Conservation (phyloP, 2,888 invertebrate genomes). For the Cheilosia scutellata region DNA sequence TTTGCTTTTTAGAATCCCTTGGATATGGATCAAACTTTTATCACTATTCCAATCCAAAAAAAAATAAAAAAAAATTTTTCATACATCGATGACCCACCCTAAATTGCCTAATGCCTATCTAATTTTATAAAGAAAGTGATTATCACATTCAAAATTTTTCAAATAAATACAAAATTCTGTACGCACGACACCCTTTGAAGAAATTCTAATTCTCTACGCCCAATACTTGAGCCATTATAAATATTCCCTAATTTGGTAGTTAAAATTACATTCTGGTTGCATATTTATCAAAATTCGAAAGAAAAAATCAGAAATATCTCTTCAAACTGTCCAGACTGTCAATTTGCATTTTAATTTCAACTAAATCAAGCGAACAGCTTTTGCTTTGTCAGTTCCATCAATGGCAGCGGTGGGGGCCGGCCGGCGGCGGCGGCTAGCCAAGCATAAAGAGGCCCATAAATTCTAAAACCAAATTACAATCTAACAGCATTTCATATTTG, state of each 20-base stretch:
- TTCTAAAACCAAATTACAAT: conserved; percentile 76
- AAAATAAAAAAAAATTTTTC: too few relatives aligned
- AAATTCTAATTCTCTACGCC: not conserved
- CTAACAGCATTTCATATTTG: conserved; percentile 75
- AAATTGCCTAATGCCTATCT: too few relatives aligned
- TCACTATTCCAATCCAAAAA: too few relatives aligned
- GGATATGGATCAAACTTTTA: too few relatives aligned
- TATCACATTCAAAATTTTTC: too few relatives aligned
- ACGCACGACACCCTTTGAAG: not conserved
- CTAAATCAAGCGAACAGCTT: conserved; percentile 67
- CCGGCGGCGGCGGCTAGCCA: conserved; percentile 38
- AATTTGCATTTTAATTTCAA: conserved; percentile 74
- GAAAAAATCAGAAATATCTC: not conserved
- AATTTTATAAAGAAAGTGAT: too few relatives aligned
- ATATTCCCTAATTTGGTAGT: conserved; percentile 44
- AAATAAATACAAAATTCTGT: not conserved
- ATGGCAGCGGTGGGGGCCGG: conserved; percentile 24
- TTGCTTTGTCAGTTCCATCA: conserved; percentile 39
- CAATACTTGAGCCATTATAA: conserved; percentile 26
- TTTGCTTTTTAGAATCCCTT: too few relatives aligned
- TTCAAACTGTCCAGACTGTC: conserved; percentile 63
- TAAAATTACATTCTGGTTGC: conserved; percentile 49
- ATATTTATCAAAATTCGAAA: conserved; percentile 43
- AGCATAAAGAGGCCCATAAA: conserved; percentile 69
- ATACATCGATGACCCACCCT: too few relatives aligned